A percentile compares a stretch with the other conserved stretches of the same genome.
phyloP scores from a whole-genome alignment of 2,113 vertebrate species.

The Stegostoma tigrinum region DNA sequence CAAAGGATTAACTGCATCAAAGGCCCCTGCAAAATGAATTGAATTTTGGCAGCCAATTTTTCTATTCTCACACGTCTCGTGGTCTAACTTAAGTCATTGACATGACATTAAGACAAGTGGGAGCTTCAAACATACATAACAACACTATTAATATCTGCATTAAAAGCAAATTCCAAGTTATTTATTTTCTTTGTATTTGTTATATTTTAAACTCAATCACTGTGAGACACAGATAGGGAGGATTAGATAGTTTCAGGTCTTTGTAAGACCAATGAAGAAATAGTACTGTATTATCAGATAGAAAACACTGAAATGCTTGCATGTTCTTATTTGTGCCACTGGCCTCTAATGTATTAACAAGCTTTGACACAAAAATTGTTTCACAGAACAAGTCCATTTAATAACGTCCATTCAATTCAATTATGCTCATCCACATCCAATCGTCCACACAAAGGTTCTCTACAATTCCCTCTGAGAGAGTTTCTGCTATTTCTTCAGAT shows the following conservation, averaged over 20 bases:
- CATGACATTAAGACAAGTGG: too few species aligned
- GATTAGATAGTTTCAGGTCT: neutral
- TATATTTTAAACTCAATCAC: neutral
- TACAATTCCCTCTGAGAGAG: conserved; percentile 35
- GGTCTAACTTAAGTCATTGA: neutral
- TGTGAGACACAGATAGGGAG: neutral
- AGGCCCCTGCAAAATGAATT: neutral
- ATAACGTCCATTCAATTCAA: conserved; percentile 34
- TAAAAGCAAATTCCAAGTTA: conserved; percentile 17
- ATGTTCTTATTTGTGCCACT: conserved; percentile 19
- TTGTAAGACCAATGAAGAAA: conserved; percentile 5
- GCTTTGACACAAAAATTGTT: conserved; percentile 35
- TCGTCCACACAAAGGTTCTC: conserved; percentile 26
- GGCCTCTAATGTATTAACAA: conserved; percentile 28
- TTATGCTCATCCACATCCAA: conserved; percentile 28
- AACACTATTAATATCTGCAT: neutral
- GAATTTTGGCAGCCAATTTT: neutral
- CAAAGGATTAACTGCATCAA: neutral
- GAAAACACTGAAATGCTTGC: conserved; percentile 1
- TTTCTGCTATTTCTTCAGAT: conserved; percentile 23
- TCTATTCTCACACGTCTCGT: neutral
- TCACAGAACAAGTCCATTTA: conserved; percentile 30
- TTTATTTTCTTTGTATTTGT: neutral
- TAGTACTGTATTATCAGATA: neutral
- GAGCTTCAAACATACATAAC: neutral